Conservation (phyloP, 2,888 invertebrate species). For the Macrosoma leucophasiata region DNA sequence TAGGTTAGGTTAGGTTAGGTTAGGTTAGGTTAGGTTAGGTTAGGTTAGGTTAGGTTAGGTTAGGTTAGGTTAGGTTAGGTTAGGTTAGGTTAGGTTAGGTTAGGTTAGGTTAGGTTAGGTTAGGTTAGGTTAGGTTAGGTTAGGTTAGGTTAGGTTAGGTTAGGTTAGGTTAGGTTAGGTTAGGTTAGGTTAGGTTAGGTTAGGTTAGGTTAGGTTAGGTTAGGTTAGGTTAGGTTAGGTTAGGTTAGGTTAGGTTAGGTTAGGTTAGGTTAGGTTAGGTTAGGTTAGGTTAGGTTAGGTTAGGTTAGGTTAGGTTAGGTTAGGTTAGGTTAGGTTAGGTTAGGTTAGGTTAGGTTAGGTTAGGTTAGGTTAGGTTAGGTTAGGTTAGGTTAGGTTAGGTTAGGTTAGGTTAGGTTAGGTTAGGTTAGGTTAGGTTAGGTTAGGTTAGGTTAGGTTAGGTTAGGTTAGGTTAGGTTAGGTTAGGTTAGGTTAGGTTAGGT, state of each 20-base stretch:
- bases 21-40: not conserved
- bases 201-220: constrained; percentile 5
- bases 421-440: too few relatives aligned
- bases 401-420: constrained; percentile 5
- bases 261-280: constrained; percentile 5
- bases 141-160: constrained; percentile 6
- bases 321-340: constrained; percentile 5
- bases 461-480: too few relatives aligned
- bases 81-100: constrained; percentile 3
- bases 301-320: constrained; percentile 5
- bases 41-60: not conserved
- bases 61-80: not conserved
- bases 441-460: too few relatives aligned
- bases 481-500: too few relatives aligned
- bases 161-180: constrained; percentile 4
- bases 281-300: constrained; percentile 5
- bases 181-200: constrained; percentile 3
- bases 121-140: constrained; percentile 6
- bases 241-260: constrained; percentile 5
- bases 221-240: constrained; percentile 5
- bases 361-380: constrained; percentile 5
- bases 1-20: constrained; percentile 1
- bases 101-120: constrained; percentile 2
- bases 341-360: constrained; percentile 5
- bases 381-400: constrained; percentile 5